Conservation (phyloP, 2,113 vertebrate species). For the Aspiorhynchus laticeps region DNA sequence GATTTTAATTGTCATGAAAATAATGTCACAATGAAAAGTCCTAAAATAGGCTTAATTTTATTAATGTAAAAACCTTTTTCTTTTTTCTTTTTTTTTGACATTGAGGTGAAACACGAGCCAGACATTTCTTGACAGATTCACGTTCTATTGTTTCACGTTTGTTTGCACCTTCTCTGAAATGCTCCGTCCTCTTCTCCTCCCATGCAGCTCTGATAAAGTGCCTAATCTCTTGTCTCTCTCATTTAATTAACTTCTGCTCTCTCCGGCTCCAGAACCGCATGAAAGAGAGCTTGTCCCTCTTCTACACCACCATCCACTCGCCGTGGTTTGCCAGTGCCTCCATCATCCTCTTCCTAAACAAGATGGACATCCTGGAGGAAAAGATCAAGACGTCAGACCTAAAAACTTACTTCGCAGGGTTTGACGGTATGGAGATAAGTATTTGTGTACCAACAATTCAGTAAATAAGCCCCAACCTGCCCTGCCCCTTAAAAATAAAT, state of each 20-base stretch:
- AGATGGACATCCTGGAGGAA: slow-evolving; percentile 87
- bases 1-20: too few species aligned
- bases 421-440: slow-evolving; percentile 73
- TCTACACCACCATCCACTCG: slow-evolving; percentile 87
- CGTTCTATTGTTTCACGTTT: not conserved
- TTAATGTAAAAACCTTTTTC: not conserved
- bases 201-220: not conserved
- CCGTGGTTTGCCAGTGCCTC: slow-evolving; percentile 84
- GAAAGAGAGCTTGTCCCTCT: slow-evolving; percentile 87
- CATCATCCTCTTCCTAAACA: slow-evolving; percentile 93
- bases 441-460: not conserved
- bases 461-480: not conserved
- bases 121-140: not conserved
- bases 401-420: slow-evolving; percentile 80
- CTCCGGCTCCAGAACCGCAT: slow-evolving; percentile 84
- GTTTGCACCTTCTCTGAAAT: not conserved
- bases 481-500: not conserved
- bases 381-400: slow-evolving; percentile 86
- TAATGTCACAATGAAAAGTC: too few species aligned
- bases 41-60: not conserved
- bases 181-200: not conserved
- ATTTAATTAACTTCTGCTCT: not conserved
- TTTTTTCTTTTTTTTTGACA: not conserved
- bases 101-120: not conserved
- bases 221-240: not conserved